These are phyloP conservation scores for Ecliptopera silaceata DNA, from an alignment of 2,888 invertebrate species.

Conservation along the genomic window DNA sequence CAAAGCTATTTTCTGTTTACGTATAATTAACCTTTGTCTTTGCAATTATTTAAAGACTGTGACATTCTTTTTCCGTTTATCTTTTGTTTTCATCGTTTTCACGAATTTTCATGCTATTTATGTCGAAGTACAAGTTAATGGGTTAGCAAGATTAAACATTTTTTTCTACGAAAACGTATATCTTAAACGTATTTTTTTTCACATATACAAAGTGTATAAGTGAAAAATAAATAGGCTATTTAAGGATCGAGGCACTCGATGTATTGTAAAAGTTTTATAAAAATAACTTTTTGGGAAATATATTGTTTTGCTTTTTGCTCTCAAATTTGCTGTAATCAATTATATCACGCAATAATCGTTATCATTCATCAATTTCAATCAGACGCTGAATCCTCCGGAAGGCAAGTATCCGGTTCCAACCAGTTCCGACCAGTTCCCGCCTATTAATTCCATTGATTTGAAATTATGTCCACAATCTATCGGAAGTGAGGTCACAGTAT, in stretches of 20 bases:
- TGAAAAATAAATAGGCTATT: no score
- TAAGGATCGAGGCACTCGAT: no score
- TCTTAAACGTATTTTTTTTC: no score
- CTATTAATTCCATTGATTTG: slow-evolving; percentile 24
- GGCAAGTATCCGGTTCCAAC: slow-evolving; percentile 12
- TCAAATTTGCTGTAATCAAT: no score
- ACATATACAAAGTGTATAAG: no score
- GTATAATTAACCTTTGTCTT: neutral
- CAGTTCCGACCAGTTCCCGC: slow-evolving; percentile 10
- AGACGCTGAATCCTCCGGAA: slow-evolving; percentile 2
- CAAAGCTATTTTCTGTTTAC: slow-evolving; percentile 1
- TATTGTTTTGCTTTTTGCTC: no score
- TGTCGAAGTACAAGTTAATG: neutral
- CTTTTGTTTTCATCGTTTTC: neutral
- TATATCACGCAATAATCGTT: neutral
- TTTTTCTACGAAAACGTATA: no score
- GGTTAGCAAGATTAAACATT: no score
- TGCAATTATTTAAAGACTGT: slow-evolving; percentile 7
- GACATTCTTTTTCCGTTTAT: neutral
- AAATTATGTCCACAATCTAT: slow-evolving; percentile 25
- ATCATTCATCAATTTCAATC: slow-evolving; percentile 14
- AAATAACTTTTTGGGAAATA: no score
- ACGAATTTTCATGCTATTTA: neutral
- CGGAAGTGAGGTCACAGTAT: slow-evolving; percentile 12
- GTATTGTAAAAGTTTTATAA: no score